Evolutionary conservation across 1,140 invertebrate genomes (phyloP), one percentile per base, ranked within the genome.

Genomic region (Musca vetustissima): DNA sequence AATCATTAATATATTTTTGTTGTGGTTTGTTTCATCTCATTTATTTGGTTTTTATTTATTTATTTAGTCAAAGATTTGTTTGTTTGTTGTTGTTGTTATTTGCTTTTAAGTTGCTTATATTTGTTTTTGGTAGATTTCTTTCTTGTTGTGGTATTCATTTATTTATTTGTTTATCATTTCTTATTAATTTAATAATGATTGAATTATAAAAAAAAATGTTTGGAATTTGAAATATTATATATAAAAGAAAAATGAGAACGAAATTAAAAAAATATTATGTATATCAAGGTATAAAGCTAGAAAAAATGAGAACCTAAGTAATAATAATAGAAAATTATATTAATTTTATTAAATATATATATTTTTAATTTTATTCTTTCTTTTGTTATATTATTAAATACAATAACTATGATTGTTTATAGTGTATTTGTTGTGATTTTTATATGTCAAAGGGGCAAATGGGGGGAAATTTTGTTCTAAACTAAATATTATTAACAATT

Each of bases 21-120:
- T 43, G 36, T 43, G 6, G 36, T 43, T 43, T 43, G 36, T 43
- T 13, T 43, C 11, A 9, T 11, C 13, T 43, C 11, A 13, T 11
- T 43, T 43, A 13, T 43, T 43, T 28, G 28, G 3, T 28, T 43
- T 43, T 7, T 43, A 43, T 43, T 43, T 11, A 43, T 50, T 68
- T 57, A 66, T 69, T 74, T 65, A 57, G 19, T 57, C 69, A 69
- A 73, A 75, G 74, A 74, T 73, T 66, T 64, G 68, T 49, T 52
- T 17, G 68, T 67, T 57, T 68, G 65, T 36, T 72, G 59, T 36
- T 72, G 59, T 64, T 24, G 43, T 69, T 57, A 57, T 57, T 61
- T 61, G 57, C 57, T 61, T 43, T 61, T 21, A 61, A 61, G 57
- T 71, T 72, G 68, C 72, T 71, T 73, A 73, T 73, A 74, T 72